phyloP scores from a whole-genome alignment of 37 sponge, comb jelly and placozoan genomes.

The Mnemiopsis leidyi region DNA sequence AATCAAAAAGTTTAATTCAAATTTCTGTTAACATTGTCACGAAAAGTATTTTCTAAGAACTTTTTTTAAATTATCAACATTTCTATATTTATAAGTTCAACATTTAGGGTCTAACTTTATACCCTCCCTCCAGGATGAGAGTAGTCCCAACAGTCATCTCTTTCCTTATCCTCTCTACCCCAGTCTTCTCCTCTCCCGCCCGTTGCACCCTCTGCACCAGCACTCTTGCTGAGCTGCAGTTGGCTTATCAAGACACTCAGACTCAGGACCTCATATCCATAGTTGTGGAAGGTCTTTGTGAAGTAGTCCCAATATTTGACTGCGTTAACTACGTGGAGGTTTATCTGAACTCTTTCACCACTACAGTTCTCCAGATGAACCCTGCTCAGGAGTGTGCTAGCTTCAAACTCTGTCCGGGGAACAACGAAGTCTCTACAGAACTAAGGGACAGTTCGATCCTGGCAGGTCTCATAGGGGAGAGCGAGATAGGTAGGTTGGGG shows the following conservation, averaged over 20 bases:
- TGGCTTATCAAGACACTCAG: neutral
- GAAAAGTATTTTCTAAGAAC: too few relatives aligned
- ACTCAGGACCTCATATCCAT: neutral
- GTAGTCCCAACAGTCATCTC: too few relatives aligned
- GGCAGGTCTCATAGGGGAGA: too few relatives aligned
- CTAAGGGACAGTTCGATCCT: too few relatives aligned
- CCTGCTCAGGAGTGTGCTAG: neutral
- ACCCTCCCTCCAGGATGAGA: too few relatives aligned
- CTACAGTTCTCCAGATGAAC: neutral
- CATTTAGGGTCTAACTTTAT: too few relatives aligned
- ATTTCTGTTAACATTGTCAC: too few relatives aligned
- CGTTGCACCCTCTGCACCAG: neutral
- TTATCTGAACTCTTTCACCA: neutral
- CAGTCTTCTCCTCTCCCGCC: neutral
- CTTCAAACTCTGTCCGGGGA: neutral
- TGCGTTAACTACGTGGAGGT: neutral
- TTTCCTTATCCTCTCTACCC: too few relatives aligned
- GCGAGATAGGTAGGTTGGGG: neutral
- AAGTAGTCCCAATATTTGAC: neutral
- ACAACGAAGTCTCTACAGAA: neutral
- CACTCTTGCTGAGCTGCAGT: neutral
- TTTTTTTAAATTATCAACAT: too few relatives aligned
- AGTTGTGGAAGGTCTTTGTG: neutral
- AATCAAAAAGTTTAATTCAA: too few relatives aligned
- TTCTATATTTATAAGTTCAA: too few relatives aligned